phyloP scores from a whole-genome alignment of 1,140 invertebrate species.

The Pantala flavescens region DNA sequence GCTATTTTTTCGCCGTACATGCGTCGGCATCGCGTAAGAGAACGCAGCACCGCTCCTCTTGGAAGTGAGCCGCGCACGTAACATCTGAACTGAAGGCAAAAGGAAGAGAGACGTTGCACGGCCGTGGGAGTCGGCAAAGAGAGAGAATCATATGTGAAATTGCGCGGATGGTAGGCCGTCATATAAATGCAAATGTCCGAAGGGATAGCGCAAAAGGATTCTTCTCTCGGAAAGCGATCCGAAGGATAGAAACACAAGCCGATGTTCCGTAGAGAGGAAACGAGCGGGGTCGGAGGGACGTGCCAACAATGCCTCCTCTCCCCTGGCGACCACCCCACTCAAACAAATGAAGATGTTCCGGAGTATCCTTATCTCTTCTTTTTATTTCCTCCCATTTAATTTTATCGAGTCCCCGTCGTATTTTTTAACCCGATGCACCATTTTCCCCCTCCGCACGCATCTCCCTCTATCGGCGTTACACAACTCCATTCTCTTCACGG shows the following conservation, averaged over 20 bases:
- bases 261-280: neutral
- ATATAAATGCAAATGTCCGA: neutral
- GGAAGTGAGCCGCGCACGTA: too few species aligned
- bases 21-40: too few species aligned
- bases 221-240: neutral
- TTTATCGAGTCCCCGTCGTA: neutral
- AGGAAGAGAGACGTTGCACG: too few species aligned
- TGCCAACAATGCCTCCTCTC: neutral
- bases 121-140: neutral
- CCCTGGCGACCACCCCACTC: neutral
- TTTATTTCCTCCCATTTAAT: conserved; percentile 3
- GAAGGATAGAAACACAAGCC: neutral
- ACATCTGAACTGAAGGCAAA: neutral
- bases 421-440: neutral
- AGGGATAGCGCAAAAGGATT: neutral
- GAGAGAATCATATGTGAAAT: neutral
- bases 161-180: neutral
- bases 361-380: neutral
- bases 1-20: too few species aligned
- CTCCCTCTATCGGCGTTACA: neutral
- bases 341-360: conserved; percentile 9
- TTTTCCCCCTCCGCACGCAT: neutral
- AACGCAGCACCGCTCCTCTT: too few species aligned
- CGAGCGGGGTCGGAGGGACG: neutral
- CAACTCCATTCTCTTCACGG: neutral